Evolutionary conservation across 2,797 vertebrate genomes (phyloP).

Genomic region (Hipposideros larvatus): DNA sequence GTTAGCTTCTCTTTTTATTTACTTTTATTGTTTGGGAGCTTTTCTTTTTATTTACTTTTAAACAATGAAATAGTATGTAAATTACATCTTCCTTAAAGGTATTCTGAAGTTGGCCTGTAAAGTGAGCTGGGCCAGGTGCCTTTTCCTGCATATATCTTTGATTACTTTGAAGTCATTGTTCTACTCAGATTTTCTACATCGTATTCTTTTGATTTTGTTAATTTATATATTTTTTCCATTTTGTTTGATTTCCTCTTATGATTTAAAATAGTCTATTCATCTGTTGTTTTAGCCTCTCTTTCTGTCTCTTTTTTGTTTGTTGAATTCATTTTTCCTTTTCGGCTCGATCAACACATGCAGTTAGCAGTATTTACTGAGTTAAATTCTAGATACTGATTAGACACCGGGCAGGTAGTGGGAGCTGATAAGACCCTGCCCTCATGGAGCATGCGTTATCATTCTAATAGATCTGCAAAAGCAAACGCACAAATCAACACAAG

Average conservation of each 20-base stretch:
- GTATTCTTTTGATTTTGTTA: background rate
- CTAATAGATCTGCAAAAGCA: background rate
- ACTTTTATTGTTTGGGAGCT: background rate
- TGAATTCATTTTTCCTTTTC: slow-evolving; percentile 34
- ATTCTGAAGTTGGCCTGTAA: background rate
- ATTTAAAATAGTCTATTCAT: background rate
- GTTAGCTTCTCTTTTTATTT: background rate
- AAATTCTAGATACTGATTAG: background rate
- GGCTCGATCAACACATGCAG: background rate
- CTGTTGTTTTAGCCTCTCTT: background rate
- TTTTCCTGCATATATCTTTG: background rate
- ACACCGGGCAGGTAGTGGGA: background rate
- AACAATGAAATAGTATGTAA: background rate
- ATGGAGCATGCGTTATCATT: background rate
- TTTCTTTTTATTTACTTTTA: background rate
- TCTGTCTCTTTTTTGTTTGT: background rate
- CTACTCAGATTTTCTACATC: background rate
- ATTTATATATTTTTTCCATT: background rate
- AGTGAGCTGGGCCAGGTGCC: background rate
- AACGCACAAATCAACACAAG: background rate
- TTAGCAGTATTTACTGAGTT: background rate
- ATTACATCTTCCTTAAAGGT: background rate
- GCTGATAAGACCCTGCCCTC: background rate
- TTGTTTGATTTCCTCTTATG: background rate
- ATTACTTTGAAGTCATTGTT: background rate